Evolutionary conservation across 2,888 invertebrate genomes (phyloP).

Genomic region (Mechanitis messenoides): DNA sequence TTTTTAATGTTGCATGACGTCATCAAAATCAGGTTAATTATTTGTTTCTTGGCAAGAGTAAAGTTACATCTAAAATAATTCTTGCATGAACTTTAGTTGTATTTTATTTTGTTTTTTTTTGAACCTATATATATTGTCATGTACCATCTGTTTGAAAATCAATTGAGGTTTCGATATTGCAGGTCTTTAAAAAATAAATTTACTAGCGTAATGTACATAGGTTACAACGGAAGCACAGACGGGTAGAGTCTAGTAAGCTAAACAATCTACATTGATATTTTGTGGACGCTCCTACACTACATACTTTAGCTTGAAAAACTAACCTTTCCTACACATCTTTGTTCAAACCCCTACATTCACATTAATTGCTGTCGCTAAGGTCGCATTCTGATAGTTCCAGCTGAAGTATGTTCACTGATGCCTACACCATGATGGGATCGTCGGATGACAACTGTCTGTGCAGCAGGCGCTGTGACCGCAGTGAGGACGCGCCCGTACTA

Average conservation of each 20-base stretch:
- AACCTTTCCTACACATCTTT: conserved; percentile 3
- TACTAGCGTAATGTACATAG: neutral
- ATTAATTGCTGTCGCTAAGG: neutral
- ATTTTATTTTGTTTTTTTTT: too few species aligned
- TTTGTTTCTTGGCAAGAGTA: neutral
- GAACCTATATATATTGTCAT: neutral
- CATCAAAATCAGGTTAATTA: neutral
- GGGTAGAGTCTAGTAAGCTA: conserved; percentile 1
- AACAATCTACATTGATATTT: neutral
- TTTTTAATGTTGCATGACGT: too few species aligned
- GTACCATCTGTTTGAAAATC: neutral
- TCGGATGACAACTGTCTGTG: conserved; percentile 72
- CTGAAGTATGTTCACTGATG: too few species aligned
- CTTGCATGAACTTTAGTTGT: too few species aligned
- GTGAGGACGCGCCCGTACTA: conserved; percentile 53
- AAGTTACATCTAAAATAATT: too few species aligned
- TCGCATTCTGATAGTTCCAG: too few species aligned
- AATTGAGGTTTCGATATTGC: too few species aligned
- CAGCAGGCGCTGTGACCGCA: conserved; percentile 61
- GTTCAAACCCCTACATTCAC: conserved; percentile 10
- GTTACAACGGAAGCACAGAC: neutral
- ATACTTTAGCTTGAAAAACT: neutral
- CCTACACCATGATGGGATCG: conserved; percentile 72
- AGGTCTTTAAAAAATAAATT: too few species aligned
- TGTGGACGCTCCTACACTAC: too few species aligned